Conservation (phyloP, 2,797 vertebrate genomes). For the Hyperoplus lanceolatus region DNA sequence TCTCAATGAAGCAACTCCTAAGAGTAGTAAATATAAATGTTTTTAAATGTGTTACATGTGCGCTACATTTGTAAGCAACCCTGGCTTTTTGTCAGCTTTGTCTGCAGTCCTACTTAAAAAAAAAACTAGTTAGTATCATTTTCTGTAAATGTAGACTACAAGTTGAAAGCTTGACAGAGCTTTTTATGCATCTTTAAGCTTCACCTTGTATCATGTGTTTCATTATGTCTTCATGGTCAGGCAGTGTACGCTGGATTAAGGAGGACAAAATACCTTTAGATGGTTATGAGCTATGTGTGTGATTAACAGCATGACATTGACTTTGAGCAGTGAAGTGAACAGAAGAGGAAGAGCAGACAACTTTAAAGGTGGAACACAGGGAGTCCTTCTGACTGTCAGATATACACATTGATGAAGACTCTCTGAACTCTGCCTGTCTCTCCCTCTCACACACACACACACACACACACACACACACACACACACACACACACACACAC, state of each 20-base stretch:
- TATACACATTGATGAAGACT: slow-evolving; percentile 55
- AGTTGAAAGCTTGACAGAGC: neutral
- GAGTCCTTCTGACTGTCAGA: slow-evolving; percentile 63
- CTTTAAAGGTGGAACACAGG: slow-evolving; percentile 43
- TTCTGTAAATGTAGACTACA: no score
- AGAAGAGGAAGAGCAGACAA: slow-evolving; percentile 46
- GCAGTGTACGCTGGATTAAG: neutral
- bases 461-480: neutral
- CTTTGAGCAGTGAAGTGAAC: slow-evolving; percentile 54
- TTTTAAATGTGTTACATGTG: no score
- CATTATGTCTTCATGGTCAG: neutral
- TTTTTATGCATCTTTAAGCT: neutral
- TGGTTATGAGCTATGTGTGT: slow-evolving; percentile 2
- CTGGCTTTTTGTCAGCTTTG: no score
- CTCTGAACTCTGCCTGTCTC: slow-evolving; percentile 17
- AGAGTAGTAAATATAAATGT: no score
- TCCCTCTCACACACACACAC: neutral
- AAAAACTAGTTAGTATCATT: no score
- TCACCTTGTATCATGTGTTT: neutral
- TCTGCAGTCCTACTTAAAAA: no score
- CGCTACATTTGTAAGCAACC: no score
- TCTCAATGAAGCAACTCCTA: no score
- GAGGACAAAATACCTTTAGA: neutral
- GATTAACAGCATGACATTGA: slow-evolving; percentile 17
- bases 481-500: neutral